These are phyloP conservation scores for Forbesichthys papilliferus DNA, from an alignment of 2,113 vertebrate species.

Conservation along the genomic window DNA sequence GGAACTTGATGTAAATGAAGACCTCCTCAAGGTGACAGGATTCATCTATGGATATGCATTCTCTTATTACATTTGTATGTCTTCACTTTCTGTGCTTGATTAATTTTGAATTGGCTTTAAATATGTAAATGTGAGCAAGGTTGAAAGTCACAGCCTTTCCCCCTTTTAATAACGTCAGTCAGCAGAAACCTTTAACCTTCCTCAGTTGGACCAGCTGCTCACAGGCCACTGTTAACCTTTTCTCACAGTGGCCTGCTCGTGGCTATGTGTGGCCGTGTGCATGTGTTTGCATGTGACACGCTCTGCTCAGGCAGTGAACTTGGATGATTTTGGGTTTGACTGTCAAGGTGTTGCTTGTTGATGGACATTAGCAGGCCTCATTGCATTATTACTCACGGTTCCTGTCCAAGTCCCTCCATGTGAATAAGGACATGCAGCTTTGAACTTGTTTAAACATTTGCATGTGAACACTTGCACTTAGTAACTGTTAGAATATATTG, in stretches of 20 bases:
- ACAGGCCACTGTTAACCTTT: conserved; percentile 61
- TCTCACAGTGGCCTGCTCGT: conserved; percentile 61
- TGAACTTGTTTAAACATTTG: conserved; percentile 22
- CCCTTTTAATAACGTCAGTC: conserved; percentile 61
- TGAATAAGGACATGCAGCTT: not conserved
- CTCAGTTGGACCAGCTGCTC: conserved; percentile 70
- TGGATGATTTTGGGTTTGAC: conserved; percentile 7
- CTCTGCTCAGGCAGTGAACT: conserved; percentile 16
- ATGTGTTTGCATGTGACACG: conserved; percentile 32
- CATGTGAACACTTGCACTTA: too few relatives aligned
- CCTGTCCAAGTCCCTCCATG: conserved; percentile 20
- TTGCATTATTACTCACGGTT: conserved; percentile 51
- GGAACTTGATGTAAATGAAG: not conserved
- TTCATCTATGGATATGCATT: too few relatives aligned
- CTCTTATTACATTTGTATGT: too few relatives aligned
- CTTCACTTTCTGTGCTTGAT: not conserved
- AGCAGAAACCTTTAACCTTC: conserved; percentile 63
- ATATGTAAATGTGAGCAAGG: conserved; percentile 35
- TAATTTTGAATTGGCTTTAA: conserved; percentile 42
- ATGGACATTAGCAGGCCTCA: conserved; percentile 33
- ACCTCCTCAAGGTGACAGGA: not conserved
- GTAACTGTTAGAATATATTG: too few relatives aligned
- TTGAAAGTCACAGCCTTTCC: conserved; percentile 48
- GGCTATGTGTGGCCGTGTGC: conserved; percentile 21
- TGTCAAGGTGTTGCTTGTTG: conserved; percentile 40